A percentile compares a stretch with the other conserved stretches of the same genome.
Evolutionary conservation across 2,113 vertebrate genomes (phyloP).

Genomic region (Corythaixoides concolor): DNA sequence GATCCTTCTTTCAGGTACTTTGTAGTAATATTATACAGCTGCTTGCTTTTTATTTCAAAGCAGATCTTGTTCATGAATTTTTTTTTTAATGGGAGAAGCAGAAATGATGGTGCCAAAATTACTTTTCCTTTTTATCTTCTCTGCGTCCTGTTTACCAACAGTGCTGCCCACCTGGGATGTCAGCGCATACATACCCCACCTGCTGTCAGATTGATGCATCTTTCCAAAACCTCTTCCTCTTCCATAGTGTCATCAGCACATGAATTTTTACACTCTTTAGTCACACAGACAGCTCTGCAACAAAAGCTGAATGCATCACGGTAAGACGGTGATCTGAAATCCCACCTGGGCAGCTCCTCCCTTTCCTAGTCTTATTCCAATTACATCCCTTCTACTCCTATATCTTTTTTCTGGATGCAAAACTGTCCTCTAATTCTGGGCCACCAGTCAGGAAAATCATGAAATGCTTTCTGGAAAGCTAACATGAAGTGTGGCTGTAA

Average conservation of each 20-base stretch:
- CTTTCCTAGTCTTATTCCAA: background rate
- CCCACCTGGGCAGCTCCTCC: background rate
- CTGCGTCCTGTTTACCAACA: background rate
- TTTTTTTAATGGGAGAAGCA: background rate
- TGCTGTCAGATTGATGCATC: background rate
- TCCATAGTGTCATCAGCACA: background rate
- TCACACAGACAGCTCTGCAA: background rate
- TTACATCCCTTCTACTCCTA: background rate
- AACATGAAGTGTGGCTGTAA: background rate
- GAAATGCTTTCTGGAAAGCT: background rate
- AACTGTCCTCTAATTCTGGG: background rate
- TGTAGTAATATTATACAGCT: background rate
- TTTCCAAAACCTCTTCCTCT: background rate
- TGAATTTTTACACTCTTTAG: background rate
- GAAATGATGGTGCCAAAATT: background rate
- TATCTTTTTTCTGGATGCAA: background rate
- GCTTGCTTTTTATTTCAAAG: constrained; percentile 2
- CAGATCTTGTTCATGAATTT: background rate
- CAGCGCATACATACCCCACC: background rate
- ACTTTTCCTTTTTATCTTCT: background rate
- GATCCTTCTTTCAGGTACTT: background rate
- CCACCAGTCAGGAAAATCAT: background rate
- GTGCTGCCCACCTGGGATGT: background rate
- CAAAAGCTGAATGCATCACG: background rate
- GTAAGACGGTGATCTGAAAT: background rate